Conservation (phyloP, 2,797 vertebrate species). For the Rhinella marina region DNA sequence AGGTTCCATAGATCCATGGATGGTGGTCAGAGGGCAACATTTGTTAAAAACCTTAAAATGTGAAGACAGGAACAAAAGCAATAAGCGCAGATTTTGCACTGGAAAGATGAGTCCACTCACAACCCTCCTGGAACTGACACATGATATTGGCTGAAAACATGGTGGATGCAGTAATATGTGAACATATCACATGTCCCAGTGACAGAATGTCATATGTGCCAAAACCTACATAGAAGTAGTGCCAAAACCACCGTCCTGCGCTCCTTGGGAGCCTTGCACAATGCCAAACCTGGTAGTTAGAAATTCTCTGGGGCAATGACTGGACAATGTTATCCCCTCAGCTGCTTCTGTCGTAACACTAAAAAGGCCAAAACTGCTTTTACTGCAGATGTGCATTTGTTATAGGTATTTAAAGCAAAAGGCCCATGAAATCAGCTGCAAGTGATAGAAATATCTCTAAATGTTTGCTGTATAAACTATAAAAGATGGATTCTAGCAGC, state of each 20-base stretch:
- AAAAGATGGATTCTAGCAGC: not conserved
- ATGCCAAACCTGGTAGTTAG: conserved; percentile 3
- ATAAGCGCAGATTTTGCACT: conserved; percentile 51
- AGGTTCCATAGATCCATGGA: not conserved
- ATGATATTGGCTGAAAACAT: not conserved
- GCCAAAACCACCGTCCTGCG: conserved; percentile 36
- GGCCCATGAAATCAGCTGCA: not conserved
- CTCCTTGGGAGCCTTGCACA: not conserved
- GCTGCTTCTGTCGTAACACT: conserved; percentile 29
- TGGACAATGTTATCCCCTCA: conserved; percentile 17
- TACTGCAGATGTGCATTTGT: conserved; percentile 21
- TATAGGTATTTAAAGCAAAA: not conserved
- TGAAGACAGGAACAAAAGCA: conserved; percentile 55
- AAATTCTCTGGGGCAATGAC: conserved; percentile 9
- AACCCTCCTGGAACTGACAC: not conserved
- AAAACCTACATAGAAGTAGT: conserved; percentile 36
- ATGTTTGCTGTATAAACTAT: not conserved
- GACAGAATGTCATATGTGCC: conserved; percentile 37
- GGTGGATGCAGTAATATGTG: not conserved
- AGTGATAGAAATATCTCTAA: not conserved
- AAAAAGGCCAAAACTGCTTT: conserved; percentile 34
- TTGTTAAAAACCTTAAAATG: conserved; percentile 50
- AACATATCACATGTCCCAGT: not conserved
- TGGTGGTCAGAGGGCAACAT: not conserved
- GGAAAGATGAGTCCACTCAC: conserved; percentile 9